Evolutionary conservation across 2,113 vertebrate genomes (phyloP), one percentile per base, ranked within the genome.

Genomic region (Lagopus leucura): DNA sequence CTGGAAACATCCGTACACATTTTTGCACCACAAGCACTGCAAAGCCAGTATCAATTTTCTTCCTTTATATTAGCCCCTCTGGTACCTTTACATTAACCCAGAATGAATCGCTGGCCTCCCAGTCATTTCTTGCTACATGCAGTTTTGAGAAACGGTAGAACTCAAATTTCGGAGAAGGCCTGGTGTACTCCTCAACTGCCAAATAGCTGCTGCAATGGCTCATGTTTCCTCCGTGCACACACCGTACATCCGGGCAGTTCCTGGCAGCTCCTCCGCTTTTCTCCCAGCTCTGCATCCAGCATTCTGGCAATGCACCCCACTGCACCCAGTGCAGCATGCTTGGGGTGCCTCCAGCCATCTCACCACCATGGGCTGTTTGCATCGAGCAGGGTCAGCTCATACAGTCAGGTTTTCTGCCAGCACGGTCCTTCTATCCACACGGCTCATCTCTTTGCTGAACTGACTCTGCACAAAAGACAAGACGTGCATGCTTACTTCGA

Each of bases 1-100:
- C 91, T 94, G 67, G 87, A 95, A 95, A 80, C 55, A 67, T 66
- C 80, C 72, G 72, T 84, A 90, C 73, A 15, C 27, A 5, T 88
- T 96, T 80, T 88, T 93, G 69, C 75, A 69, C 43, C 82, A 81
- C 85, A 91, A 89, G 85, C 82, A 77, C 82, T 91, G 93, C 55
- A 88, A 77, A 90, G 63, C 76, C 91, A 83, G 89, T 57, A 94
- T 94, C 91, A 91, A 54, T 92, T 95, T 94, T 92, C 90, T 81
- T 61, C 47, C 73, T 78, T 47, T 84, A 13, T 91, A 94, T 93
- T 88, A 95, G 85, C 94, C 96, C 82, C 91, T 86, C 88, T 3
- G 80, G 95, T 95, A 82, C 86, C 76, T 92, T 95, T 86, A 86
- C 86, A 78, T 94, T 81, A 94, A 88, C 66, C 76, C 88, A 78